These are phyloP conservation scores for Ameiurus melas DNA, from an alignment of 2,113 vertebrate species.

Conservation along the genomic window DNA sequence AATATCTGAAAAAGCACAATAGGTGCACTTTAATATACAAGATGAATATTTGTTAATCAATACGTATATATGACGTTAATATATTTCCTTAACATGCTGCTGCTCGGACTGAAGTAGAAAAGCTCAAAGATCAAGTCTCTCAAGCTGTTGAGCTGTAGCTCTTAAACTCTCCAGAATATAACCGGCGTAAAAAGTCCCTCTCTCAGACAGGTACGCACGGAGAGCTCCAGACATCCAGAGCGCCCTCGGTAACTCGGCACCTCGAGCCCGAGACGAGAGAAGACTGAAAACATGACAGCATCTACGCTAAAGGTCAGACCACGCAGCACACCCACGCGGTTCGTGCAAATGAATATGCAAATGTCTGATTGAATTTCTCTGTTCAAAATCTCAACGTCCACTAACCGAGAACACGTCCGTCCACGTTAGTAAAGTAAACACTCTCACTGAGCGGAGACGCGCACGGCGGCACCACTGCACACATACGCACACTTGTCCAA, in stretches of 20 bases:
- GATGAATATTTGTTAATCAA: no score
- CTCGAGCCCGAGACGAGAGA: background rate
- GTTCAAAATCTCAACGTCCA: background rate
- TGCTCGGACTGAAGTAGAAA: no score
- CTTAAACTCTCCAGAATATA: background rate
- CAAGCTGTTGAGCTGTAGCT: background rate
- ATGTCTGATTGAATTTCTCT: background rate
- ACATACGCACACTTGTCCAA: background rate
- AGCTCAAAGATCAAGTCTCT: background rate
- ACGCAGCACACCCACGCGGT: background rate
- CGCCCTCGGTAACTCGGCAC: background rate
- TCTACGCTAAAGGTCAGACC: constrained; percentile 3
- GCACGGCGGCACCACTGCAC: background rate
- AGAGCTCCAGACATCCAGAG: background rate
- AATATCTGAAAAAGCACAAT: no score
- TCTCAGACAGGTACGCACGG: background rate
- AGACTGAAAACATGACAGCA: background rate
- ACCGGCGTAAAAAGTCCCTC: background rate
- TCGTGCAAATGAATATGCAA: constrained; percentile 19
- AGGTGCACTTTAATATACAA: background rate
- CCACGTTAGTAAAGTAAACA: background rate
- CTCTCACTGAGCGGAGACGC: background rate
- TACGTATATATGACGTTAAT: no score
- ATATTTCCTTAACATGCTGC: no score
- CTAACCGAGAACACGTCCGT: background rate